These are phyloP conservation scores for Acanthoscelides obtectus DNA, from an alignment of 2,888 invertebrate species.

Conservation along the genomic window DNA sequence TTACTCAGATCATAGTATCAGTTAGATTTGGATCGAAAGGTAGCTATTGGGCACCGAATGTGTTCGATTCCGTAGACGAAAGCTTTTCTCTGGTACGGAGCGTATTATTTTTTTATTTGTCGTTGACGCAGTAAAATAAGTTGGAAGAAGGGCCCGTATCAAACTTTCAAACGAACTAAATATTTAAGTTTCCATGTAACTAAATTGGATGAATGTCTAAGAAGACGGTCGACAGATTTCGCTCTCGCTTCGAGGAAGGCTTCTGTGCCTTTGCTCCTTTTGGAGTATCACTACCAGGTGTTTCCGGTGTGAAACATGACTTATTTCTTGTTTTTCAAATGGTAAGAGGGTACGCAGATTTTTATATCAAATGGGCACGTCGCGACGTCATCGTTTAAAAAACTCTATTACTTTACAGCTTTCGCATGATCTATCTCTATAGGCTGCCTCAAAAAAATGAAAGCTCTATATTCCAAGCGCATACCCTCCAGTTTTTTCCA, in stretches of 20 bases:
- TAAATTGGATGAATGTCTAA: neutral
- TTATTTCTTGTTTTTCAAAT: no score
- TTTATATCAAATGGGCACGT: no score
- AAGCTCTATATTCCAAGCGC: no score
- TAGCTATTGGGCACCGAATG: neutral
- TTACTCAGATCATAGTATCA: neutral
- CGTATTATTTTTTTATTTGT: neutral
- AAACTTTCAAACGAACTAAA: neutral
- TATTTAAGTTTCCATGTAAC: neutral
- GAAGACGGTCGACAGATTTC: neutral
- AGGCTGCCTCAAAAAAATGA: no score
- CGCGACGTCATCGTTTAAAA: no score
- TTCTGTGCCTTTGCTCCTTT: neutral
- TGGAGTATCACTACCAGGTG: neutral
- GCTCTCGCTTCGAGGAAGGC: neutral
- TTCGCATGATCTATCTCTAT: no score
- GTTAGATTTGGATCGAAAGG: neutral
- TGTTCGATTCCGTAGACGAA: neutral
- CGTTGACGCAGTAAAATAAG: neutral
- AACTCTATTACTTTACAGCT: no score
- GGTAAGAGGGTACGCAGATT: no score
- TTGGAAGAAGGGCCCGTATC: neutral
- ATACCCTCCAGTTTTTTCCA: no score
- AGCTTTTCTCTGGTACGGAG: neutral
- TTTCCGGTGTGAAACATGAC: no score